Conservation (phyloP, 2,113 vertebrate genomes). For the Brevimyrus niger region DNA sequence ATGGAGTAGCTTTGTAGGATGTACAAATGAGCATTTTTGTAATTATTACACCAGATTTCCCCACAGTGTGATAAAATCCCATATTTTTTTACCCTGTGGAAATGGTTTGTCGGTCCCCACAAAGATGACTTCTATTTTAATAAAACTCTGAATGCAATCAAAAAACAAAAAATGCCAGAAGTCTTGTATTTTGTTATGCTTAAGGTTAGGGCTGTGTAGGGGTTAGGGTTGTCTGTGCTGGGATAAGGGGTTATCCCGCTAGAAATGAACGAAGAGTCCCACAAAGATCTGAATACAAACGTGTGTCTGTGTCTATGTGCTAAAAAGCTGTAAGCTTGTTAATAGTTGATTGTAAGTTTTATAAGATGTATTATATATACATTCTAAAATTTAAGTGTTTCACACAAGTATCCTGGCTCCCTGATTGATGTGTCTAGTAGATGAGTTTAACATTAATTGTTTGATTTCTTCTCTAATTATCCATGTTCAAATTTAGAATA, state of each 20-base stretch:
- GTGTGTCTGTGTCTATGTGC: neutral
- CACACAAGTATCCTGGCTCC: neutral
- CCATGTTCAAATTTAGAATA: neutral
- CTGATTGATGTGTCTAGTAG: neutral
- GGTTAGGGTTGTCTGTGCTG: neutral
- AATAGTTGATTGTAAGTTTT: neutral
- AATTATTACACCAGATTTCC: neutral
- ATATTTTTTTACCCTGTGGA: neutral
- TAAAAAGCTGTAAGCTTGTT: neutral
- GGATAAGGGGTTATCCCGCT: neutral
- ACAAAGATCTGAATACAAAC: neutral
- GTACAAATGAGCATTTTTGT: neutral
- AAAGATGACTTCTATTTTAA: neutral
- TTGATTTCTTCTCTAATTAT: neutral
- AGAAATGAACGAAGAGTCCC: neutral
- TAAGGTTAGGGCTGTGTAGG: neutral
- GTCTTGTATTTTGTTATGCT: neutral
- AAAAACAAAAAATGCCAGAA: neutral
- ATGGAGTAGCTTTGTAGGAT: neutral
- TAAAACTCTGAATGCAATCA: neutral
- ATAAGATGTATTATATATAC: neutral
- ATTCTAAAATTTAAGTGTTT: neutral
- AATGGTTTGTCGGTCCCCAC: neutral
- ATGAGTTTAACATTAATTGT: neutral
- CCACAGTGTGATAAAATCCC: neutral